Evolutionary conservation across 2,113 vertebrate genomes (phyloP).

Genomic region (Stomatorhinus ivindoensis): DNA sequence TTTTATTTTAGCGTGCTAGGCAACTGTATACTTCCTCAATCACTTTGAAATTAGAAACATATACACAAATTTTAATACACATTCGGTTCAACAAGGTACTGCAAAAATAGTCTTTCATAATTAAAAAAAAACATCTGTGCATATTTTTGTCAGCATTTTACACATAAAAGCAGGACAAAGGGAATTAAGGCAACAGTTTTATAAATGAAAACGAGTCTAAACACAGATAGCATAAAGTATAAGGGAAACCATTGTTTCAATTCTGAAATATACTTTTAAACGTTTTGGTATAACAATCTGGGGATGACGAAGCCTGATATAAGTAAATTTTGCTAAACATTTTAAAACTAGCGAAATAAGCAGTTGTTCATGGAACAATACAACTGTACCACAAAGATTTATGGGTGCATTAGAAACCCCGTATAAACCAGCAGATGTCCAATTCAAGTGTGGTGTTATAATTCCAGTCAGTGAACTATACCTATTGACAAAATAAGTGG

Average conservation of each 20-base stretch:
- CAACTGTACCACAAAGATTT: background rate
- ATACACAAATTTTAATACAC: background rate
- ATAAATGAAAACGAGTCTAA: conserved; percentile 4
- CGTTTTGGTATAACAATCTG: background rate
- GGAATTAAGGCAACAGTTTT: conserved; percentile 44
- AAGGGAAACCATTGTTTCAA: background rate
- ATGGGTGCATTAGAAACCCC: background rate
- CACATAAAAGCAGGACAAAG: conserved; percentile 54
- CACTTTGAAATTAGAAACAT: conserved; percentile 12
- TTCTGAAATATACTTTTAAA: background rate
- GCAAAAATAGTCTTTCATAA: conserved; percentile 12
- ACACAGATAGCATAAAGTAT: background rate
- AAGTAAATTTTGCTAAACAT: background rate
- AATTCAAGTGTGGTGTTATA: background rate
- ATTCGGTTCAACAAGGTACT: conserved; percentile 1
- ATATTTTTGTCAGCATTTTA: conserved; percentile 41
- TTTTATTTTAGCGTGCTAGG: conserved; percentile 16
- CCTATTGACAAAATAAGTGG: background rate
- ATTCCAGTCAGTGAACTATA: background rate
- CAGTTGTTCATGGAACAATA: background rate
- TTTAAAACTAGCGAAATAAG: background rate
- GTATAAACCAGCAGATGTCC: background rate
- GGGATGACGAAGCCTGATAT: background rate
- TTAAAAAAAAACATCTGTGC: conserved; percentile 11
- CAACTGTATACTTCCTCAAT: conserved; percentile 9